Conservation (phyloP, 2,113 vertebrate genomes). For the Jaculus jaculus region DNA sequence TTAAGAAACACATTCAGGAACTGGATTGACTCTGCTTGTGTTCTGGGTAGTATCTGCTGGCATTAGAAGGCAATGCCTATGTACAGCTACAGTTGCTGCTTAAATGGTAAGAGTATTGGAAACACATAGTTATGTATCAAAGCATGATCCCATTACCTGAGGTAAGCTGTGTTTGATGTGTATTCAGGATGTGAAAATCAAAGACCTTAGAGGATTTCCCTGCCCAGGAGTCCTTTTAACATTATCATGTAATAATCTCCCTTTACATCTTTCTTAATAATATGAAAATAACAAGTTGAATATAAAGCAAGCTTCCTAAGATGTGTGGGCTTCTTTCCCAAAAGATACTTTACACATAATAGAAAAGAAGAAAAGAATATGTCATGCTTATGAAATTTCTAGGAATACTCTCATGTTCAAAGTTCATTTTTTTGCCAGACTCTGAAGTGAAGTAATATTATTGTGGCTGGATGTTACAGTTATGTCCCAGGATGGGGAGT, state of each 20-base stretch:
- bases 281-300: constrained; percentile 39
- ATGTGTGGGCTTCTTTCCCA: constrained; percentile 27
- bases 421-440: neutral
- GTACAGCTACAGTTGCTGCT: neutral
- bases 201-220: neutral
- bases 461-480: neutral
- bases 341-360: constrained; percentile 60
- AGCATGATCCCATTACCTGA: neutral
- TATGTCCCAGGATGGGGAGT: neutral
- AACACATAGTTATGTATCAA: neutral
- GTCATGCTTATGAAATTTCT: constrained; percentile 33
- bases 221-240: constrained; percentile 17
- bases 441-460: constrained; percentile 6
- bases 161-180: neutral
- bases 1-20: neutral
- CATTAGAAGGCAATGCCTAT: neutral
- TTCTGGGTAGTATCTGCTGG: neutral
- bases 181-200: neutral
- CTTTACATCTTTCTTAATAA: constrained; percentile 55
- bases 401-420: constrained; percentile 54
- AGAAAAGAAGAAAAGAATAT: constrained; percentile 23
- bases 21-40: neutral
- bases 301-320: constrained; percentile 49
- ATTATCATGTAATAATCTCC: neutral
- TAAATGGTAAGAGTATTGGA: neutral